Base-by-base conservation (phyloP, 2,797 vertebrate species). In the Crossoptilon crossoptilon region DNA sequence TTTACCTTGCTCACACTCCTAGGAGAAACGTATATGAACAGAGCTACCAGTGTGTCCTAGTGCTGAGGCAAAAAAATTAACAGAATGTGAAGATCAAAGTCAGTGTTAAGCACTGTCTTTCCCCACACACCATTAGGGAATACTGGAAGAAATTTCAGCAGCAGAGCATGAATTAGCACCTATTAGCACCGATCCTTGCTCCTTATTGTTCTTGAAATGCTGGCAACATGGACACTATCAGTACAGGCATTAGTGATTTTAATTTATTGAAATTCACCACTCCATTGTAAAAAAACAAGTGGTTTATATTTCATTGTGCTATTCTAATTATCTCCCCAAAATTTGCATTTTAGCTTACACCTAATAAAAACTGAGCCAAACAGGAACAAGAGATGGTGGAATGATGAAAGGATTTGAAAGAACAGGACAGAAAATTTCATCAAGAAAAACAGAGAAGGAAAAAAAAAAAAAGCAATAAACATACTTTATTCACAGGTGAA, bases 401-500 rank as follows among this genome's bases (percentile, higher is more conserved):
- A 29, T 53, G 44, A 9, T 35, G 27, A 8, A 13, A 62, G 56
- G 13, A 67, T 58, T 81, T 7, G 37, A 48, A 39, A 41, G 10
- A 10, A 22, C 6, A 59, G 49, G 69, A 92, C 4, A 8, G 15
- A 49, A 77, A 33, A 26, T 43, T 73, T 49, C 35, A 72, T 46
- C 69, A 35, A 27, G 62, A 23, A 60, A 71, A 76, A 63, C 27
- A 63, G 64, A 63, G 51, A 69, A 68, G 9, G 33, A 35, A 35
- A 46, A 49, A 49, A 51, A 48, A 23, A 27, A 27, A 8, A 51
- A 75, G n/a, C 44, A 49, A 14, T 41, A 84, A 77, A 51, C 15
- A 43, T 33, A 83, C 35, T 37, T 12, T 56, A 29, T 81, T 87
- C 83, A 67, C 94, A 89, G 64, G 27, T 13, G 72, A 71, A 80